Evolutionary conservation across 30 jellyfish, hydroid and myxozoan species (phyloP).

Genomic region (Sanderia malayensis): DNA sequence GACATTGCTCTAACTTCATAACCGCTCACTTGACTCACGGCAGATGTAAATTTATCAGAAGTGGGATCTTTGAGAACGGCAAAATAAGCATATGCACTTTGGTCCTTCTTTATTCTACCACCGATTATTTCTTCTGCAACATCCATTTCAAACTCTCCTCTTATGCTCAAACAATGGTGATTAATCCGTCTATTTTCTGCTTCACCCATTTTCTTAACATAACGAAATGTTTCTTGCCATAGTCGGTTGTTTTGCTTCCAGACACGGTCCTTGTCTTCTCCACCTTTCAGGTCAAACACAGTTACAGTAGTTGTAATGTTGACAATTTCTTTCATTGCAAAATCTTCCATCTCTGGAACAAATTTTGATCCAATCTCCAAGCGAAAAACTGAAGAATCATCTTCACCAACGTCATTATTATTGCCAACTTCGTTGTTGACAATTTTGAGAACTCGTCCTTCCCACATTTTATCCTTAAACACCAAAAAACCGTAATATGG

Average conservation of each 20-base stretch:
- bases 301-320: neutral
- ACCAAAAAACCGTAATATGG: conserved; percentile 39
- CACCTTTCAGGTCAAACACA: conserved; percentile 5
- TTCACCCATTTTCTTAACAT: neutral
- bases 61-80: conserved; percentile 33
- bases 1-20: conserved; percentile 49
- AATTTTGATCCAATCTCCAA: neutral
- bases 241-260: neutral
- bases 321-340: neutral
- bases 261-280: neutral
- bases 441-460: conserved; percentile 15
- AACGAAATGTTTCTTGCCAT: neutral
- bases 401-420: neutral
- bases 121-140: neutral
- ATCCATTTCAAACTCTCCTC: neutral
- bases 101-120: neutral
- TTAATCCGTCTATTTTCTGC: neutral
- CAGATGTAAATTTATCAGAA: neutral
- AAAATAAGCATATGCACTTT: conserved; percentile 6
- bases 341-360: conserved; percentile 8
- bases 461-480: conserved; percentile 47
- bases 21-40: neutral
- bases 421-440: neutral
- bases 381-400: neutral
- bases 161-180: neutral